Evolutionary conservation across 2,113 vertebrate genomes (phyloP).

Genomic region (Ameiurus melas): DNA sequence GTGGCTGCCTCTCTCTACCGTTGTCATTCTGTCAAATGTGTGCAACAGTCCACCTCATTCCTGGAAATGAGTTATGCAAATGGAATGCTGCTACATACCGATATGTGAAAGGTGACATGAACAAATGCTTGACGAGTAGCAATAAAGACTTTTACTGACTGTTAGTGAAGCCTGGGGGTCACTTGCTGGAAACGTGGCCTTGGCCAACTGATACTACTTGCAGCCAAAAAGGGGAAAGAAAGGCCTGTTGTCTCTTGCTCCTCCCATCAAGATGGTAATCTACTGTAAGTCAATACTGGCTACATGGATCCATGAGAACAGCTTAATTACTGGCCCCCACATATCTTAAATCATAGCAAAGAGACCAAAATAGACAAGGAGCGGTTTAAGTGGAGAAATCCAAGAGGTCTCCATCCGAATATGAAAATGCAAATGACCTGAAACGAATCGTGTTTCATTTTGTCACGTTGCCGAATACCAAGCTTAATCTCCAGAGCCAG

Average conservation of each 20-base stretch:
- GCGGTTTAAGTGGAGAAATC: conserved; percentile 61
- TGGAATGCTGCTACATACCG: conserved; percentile 38
- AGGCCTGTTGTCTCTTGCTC: conserved; percentile 33
- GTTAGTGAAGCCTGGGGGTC: conserved; percentile 38
- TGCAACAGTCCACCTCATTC: conserved; percentile 46
- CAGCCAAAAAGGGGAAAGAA: not conserved
- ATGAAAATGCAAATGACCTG: conserved; percentile 63
- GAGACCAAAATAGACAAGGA: conserved; percentile 73
- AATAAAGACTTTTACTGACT: conserved; percentile 23
- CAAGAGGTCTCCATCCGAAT: conserved; percentile 59
- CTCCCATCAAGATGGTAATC: conserved; percentile 67
- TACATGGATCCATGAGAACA: conserved; percentile 62
- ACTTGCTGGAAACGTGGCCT: conserved; percentile 10
- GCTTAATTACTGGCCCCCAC: conserved; percentile 68
- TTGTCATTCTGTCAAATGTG: conserved; percentile 50
- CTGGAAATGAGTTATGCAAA: conserved; percentile 61
- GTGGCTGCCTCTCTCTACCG: conserved; percentile 36
- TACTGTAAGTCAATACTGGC: conserved; percentile 72
- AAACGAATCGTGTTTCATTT: conserved; percentile 56
- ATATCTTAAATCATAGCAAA: conserved; percentile 69
- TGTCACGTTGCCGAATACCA: conserved; percentile 60
- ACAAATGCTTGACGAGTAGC: not conserved
- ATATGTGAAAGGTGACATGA: conserved; percentile 33
- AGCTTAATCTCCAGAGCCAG: conserved; percentile 62
- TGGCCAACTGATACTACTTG: conserved; percentile 1